These are phyloP conservation scores for Steinernema khuongi DNA, from an alignment of 1,140 invertebrate species.

Conservation along the genomic window DNA sequence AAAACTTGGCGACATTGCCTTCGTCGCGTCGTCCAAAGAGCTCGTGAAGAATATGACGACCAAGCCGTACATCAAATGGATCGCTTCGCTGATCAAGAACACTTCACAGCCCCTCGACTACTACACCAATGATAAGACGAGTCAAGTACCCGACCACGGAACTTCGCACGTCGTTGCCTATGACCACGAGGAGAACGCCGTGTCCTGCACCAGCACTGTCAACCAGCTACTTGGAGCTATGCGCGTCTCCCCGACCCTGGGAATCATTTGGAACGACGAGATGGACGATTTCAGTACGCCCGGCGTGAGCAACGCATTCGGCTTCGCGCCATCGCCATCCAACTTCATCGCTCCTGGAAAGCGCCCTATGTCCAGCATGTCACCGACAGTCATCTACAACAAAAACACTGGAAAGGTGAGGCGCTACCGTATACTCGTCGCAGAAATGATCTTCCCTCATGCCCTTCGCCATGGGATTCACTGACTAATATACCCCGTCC, in stretches of 20 bases:
- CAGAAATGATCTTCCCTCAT: too few species aligned
- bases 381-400: conserved; percentile 76
- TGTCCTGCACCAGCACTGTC: conserved; percentile 82
- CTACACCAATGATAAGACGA: conserved; percentile 41
- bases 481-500: too few species aligned
- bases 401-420: conserved; percentile 61
- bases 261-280: conserved; percentile 81
- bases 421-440: too few species aligned
- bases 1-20: conserved; percentile 75
- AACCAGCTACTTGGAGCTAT: conserved; percentile 78
- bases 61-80: conserved; percentile 43
- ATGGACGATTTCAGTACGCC: conserved; percentile 90
- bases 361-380: conserved; percentile 84
- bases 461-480: too few species aligned
- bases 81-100: conserved; percentile 41
- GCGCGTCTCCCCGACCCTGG: conserved; percentile 70
- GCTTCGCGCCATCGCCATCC: conserved; percentile 67
- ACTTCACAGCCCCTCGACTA: conserved; percentile 50
- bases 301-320: conserved; percentile 55
- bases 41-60: conserved; percentile 55
- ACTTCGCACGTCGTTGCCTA: conserved; percentile 84
- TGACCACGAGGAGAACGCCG: conserved; percentile 79
- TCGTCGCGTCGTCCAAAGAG: conserved; percentile 65
- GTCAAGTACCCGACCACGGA: conserved; percentile 63
- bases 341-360: conserved; percentile 77